Evolutionary conservation across 2,797 vertebrate genomes (phyloP), one percentile per base, ranked within the genome.

Genomic region (Threskiornis aethiopicus): DNA sequence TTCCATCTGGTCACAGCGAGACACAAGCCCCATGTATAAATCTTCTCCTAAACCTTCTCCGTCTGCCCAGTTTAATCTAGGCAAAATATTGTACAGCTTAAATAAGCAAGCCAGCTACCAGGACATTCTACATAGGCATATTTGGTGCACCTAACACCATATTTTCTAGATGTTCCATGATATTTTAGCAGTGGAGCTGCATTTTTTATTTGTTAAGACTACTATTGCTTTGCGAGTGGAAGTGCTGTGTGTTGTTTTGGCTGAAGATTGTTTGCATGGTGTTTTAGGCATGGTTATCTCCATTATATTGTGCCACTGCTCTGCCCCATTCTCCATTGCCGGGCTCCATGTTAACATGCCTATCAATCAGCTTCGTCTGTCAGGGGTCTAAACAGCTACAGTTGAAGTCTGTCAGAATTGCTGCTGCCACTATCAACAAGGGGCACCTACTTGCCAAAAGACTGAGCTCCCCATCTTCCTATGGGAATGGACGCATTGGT

Each of bases 401-500:
- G 9, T 3, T 19, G 42, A 51, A 64, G 46, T 33, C 61, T 37
- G 49, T 31, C 85, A 55, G 31, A 80, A 37, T 9, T 29, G 58
- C 24, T 29, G 21, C 49, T 59, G 49, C 44, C 35, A 5, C 72
- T 46, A 12, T 28, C 55, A 65, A 21, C 33, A 37, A 54, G 39
- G 51, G 67, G 15, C 37, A 87, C 11, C 47, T 11, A 42, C 37
- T 44, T 71, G 29, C 47, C 29, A 46, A 37, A 44, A 73, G 61
- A 28, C 20, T 5, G 20, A 57, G 37, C 17, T 77, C 54, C 25
- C 51, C 28, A 14, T 44, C 46, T 77, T 66, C 72, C 35, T 28
- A 11, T 1, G 2, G 46, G 25, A 66, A 61, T 21, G 21, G 25
- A n/a, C 0, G 1, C 24, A 11, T 4, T 66, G 7, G 9, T 35